Evolutionary conservation across 2,888 invertebrate genomes (phyloP).

Genomic region (Ochlodes sylvanus): DNA sequence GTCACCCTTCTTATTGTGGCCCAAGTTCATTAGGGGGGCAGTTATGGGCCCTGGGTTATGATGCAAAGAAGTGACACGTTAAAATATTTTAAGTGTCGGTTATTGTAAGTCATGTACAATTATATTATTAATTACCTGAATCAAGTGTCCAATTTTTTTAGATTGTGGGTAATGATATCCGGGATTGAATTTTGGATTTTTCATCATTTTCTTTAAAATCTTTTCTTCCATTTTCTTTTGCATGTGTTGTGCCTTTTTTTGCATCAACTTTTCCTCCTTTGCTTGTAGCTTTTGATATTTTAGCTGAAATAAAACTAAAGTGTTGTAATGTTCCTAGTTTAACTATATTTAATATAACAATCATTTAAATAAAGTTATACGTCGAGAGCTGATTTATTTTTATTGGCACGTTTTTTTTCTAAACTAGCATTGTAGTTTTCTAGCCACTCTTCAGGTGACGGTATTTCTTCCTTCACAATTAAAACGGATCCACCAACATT

Average conservation of each 20-base stretch:
- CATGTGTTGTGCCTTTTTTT: slow-evolving; percentile 54
- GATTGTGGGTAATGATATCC: slow-evolving; percentile 67
- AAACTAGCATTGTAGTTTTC: slow-evolving; percentile 58
- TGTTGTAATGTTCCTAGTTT: too few species aligned
- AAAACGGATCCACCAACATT: slow-evolving; percentile 56
- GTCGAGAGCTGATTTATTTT: slow-evolving; percentile 53
- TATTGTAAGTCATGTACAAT: slow-evolving; percentile 41
- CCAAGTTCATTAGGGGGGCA: too few species aligned
- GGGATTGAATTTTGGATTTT: slow-evolving; percentile 67
- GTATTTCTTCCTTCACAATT: slow-evolving; percentile 61
- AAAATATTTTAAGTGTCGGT: too few species aligned
- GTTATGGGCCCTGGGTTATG: too few species aligned
- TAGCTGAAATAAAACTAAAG: slow-evolving; percentile 46
- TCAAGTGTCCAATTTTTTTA: slow-evolving; percentile 53
- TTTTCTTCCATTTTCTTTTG: slow-evolving; percentile 56
- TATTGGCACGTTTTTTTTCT: slow-evolving; percentile 54
- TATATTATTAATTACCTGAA: slow-evolving; percentile 57
- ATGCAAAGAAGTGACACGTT: too few species aligned
- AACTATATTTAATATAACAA: background rate
- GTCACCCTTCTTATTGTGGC: too few species aligned
- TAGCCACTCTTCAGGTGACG: slow-evolving; percentile 62
- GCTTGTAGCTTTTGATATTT: slow-evolving; percentile 57
- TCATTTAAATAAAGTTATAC: slow-evolving; percentile 33
- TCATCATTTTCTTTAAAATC: slow-evolving; percentile 65
- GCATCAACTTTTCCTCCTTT: slow-evolving; percentile 51